phyloP scores from a whole-genome alignment of 2,797 vertebrate genomes.

The Poecilia picta region DNA sequence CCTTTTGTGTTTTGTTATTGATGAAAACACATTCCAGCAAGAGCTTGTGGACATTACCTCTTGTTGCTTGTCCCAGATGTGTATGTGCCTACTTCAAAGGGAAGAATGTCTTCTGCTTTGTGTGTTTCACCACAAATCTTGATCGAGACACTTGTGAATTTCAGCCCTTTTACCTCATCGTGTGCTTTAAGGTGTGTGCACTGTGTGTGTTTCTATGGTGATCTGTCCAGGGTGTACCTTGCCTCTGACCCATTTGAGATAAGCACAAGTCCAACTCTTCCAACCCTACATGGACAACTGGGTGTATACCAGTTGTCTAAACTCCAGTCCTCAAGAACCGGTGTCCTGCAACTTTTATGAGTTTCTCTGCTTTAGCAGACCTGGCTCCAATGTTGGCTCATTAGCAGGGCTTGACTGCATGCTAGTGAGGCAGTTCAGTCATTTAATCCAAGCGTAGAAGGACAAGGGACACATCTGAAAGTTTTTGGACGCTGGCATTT shows the following conservation, averaged over 20 bases:
- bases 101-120: constrained; percentile 40
- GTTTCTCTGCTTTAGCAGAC: too few species aligned
- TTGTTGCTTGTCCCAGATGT: constrained; percentile 38
- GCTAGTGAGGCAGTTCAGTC: too few species aligned
- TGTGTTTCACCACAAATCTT: constrained; percentile 34
- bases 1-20: constrained; percentile 29
- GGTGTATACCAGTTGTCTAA: too few species aligned
- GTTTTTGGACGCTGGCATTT: too few species aligned
- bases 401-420: too few species aligned
- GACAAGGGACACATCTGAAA: too few species aligned
- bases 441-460: too few species aligned
- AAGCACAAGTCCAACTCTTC: not conserved
- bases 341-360: too few species aligned
- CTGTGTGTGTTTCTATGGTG: not conserved
- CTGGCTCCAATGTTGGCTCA: too few species aligned
- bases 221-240: not conserved
- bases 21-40: constrained; percentile 41
- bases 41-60: constrained; percentile 21
- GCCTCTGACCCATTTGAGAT: not conserved
- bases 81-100: constrained; percentile 45
- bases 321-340: too few species aligned
- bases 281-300: too few species aligned
- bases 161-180: constrained; percentile 13
- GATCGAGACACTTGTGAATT: constrained; percentile 24
- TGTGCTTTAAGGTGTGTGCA: not conserved